phyloP scores from a whole-genome alignment of 2,797 vertebrate genomes.

The Anguilla obscura region DNA sequence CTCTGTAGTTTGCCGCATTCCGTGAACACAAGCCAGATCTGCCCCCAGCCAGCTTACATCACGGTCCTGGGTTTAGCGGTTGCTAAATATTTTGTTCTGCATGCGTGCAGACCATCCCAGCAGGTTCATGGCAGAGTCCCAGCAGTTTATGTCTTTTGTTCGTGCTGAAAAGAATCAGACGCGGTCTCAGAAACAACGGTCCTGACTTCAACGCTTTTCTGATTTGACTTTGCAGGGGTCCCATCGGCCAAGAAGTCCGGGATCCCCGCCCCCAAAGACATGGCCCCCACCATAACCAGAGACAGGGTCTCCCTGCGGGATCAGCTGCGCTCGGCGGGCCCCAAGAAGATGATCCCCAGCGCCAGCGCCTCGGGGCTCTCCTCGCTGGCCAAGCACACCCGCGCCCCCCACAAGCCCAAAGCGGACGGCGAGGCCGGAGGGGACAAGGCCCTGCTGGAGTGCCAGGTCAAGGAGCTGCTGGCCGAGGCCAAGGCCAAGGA shows the following conservation, averaged over 20 bases:
- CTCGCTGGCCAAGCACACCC: slow-evolving; percentile 81
- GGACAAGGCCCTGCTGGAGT: slow-evolving; percentile 82
- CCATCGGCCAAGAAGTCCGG: slow-evolving; percentile 84
- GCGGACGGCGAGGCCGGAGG: slow-evolving; percentile 72
- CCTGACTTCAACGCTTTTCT: neutral
- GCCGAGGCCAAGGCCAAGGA: slow-evolving; percentile 94
- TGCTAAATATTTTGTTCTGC: neutral
- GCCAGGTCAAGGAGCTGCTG: slow-evolving; percentile 90
- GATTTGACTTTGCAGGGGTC: slow-evolving; percentile 68
- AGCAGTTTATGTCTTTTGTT: neutral
- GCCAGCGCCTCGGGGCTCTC: slow-evolving; percentile 84
- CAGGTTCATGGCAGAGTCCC: neutral
- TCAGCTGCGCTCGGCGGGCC: slow-evolving; percentile 66
- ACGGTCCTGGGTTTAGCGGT: neutral
- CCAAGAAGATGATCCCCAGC: slow-evolving; percentile 84
- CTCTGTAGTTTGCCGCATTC: neutral
- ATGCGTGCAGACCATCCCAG: neutral
- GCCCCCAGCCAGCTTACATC: neutral
- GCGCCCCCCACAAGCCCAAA: slow-evolving; percentile 73
- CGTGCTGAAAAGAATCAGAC: neutral
- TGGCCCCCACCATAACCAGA: slow-evolving; percentile 74
- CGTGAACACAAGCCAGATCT: neutral
- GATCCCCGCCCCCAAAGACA: slow-evolving; percentile 89
- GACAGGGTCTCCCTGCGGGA: slow-evolving; percentile 80
- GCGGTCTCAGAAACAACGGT: neutral